Conservation (phyloP, 2,797 vertebrate genomes). For the Etheostoma nigrum region DNA sequence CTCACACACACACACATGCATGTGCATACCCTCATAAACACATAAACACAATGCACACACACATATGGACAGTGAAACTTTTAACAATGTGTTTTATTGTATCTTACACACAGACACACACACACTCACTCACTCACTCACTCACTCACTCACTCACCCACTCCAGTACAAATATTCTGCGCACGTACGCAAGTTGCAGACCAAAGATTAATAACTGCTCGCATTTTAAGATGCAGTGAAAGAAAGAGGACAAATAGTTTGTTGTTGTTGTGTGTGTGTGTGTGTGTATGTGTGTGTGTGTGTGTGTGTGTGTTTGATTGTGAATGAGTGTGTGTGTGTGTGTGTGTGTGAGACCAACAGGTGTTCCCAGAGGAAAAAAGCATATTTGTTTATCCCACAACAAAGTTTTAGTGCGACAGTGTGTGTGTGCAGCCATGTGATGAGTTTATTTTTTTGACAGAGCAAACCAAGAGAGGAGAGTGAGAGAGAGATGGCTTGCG, state of each 20-base stretch:
- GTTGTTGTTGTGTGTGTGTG: background rate
- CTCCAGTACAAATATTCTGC: constrained; percentile 9
- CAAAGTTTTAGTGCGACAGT: constrained; percentile 47
- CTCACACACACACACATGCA: constrained; percentile 7
- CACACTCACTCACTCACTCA: background rate
- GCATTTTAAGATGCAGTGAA: constrained; percentile 36
- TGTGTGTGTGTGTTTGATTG: background rate
- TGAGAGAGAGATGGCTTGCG: background rate
- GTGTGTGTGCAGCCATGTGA: background rate
- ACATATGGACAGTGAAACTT: constrained; percentile 34
- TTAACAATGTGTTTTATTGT: constrained; percentile 1
- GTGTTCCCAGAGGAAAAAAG: constrained; percentile 45
- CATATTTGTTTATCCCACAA: constrained; percentile 33
- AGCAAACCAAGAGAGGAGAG: constrained; percentile 14
- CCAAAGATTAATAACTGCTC: constrained; percentile 44
- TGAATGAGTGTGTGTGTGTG: background rate
- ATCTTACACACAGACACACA: constrained; percentile 7
- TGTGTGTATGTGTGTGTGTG: background rate
- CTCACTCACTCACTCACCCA: no score
- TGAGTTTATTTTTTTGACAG: constrained; percentile 30
- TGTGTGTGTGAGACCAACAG: constrained; percentile 57
- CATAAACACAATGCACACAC: background rate
- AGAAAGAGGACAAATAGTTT: constrained; percentile 21
- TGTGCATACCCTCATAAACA: background rate
- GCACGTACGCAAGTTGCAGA: constrained; percentile 8